Base-by-base conservation (phyloP, 2,113 vertebrate species). In the Oreocharis arfaki region DNA sequence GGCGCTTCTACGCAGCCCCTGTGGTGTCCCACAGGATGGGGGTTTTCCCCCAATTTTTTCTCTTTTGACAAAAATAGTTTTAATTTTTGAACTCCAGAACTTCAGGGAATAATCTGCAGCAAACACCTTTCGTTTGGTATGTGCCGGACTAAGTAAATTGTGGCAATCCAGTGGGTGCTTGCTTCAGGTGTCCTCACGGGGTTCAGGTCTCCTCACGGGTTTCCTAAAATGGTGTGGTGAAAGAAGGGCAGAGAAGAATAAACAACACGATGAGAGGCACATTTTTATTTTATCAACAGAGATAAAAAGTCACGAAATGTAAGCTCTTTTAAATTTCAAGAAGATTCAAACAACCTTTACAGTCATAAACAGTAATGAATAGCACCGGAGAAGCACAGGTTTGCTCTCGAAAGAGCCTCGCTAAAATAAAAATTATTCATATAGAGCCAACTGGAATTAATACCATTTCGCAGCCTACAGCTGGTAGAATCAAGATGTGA, bases 11-110 rank as follows among this genome's bases (percentile, higher is more conserved):
- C 2, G 1, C 18, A 20, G 42, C 5, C 57, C 20, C 16, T 2
- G 5, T 21, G 46, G 42, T 9, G 16, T 6, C 15, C 19, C 19
- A 3, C 24, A 13, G 9, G 5, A 7, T 16, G 41, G 3, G 2
- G 6, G 7, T 7, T 32, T 1, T 0, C 7, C 18, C 9, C 4
- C 11, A 1, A 0, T 13, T 4, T 56, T 86, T 63, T 44, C 8
- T 35, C 50, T 57, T 57, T 73, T 35, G 23, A 23, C 13, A 42
- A 71, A 75, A 76, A 35, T 5, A 3, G 1, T 14, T 16, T 65
- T 47, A 17, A 5, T 60, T 87, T 87, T 78, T 27, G 10, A 59
- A 57, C 65, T 17, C 4, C 5, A 13, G 10, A 11, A 35, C 4
- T 42, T 33, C 2, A 11, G 33, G 30, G 46, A 65, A 37, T 57